Percentiles rank a stretch among this genome's conserved stretches.
phyloP scores from a whole-genome alignment of 2,113 vertebrate species.

The Sylvia atricapilla region DNA sequence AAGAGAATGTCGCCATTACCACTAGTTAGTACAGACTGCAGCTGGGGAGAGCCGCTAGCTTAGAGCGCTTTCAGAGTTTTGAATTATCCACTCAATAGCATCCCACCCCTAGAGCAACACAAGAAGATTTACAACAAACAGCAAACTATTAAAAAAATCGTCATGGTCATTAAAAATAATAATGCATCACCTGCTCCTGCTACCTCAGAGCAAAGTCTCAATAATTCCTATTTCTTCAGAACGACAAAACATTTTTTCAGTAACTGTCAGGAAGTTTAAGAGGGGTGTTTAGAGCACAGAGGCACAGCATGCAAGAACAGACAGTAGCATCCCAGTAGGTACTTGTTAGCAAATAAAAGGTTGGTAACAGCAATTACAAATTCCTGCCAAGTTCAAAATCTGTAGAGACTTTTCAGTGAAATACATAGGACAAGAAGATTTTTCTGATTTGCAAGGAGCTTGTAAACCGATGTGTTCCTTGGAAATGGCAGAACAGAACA shows the following conservation, averaged over 20 bases:
- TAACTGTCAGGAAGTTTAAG: neutral
- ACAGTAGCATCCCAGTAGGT: neutral
- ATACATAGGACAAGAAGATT: neutral
- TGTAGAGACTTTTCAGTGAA: neutral
- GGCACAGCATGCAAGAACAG: neutral
- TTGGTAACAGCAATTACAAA: neutral
- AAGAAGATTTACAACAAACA: constrained; percentile 65
- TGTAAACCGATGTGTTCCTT: neutral
- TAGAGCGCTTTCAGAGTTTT: constrained; percentile 87
- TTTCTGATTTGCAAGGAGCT: neutral
- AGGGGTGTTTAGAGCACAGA: neutral
- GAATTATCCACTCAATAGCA: constrained; percentile 98
- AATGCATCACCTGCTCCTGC: neutral
- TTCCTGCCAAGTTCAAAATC: neutral
- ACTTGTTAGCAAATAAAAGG: neutral
- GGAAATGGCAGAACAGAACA: neutral
- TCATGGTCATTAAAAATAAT: neutral
- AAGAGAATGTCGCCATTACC: constrained; percentile 70
- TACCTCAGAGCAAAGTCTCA: neutral
- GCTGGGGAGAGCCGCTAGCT: constrained; percentile 80
- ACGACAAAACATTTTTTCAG: neutral
- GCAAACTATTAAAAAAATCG: neutral
- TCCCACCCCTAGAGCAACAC: constrained; percentile 92
- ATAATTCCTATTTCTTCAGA: neutral
- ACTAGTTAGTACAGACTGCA: constrained; percentile 74